Percentiles rank a stretch among this genome's conserved stretches.
Evolutionary conservation across 2,797 vertebrate genomes (phyloP).

Genomic region (Alca torda): DNA sequence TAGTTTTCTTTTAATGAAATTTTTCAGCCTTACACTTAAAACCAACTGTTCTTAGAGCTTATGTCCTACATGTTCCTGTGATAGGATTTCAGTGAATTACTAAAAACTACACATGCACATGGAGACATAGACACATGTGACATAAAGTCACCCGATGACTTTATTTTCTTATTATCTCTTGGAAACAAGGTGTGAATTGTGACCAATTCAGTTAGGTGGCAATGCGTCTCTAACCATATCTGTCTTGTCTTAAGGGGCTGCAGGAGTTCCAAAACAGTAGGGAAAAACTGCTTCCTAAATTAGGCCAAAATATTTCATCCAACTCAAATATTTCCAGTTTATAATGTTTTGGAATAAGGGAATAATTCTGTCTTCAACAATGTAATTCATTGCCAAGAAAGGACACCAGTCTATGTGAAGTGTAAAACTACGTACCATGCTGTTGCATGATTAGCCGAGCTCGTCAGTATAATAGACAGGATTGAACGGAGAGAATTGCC

Average conservation of each 20-base stretch:
- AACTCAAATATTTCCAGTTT: constrained; percentile 68
- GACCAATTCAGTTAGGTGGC: background rate
- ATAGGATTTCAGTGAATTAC: background rate
- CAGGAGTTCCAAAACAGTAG: background rate
- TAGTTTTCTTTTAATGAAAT: background rate
- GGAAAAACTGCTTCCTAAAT: background rate
- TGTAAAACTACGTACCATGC: background rate
- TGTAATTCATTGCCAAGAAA: background rate
- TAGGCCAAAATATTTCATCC: background rate
- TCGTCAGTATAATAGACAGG: background rate
- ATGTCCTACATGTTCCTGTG: background rate
- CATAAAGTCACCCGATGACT: background rate
- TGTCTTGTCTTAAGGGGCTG: background rate
- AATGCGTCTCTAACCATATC: background rate
- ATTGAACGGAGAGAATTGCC: background rate
- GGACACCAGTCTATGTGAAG: background rate
- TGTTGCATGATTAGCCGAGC: background rate
- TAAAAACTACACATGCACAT: background rate
- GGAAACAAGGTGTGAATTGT: background rate
- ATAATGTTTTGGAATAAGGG: constrained; percentile 1
- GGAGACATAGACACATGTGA: too few species aligned
- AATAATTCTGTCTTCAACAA: background rate
- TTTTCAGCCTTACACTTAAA: background rate
- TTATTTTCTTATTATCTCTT: background rate
- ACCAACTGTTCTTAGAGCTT: background rate